Evolutionary conservation across 2,113 vertebrate species (phyloP).

Genomic region (Oncorhynchus kisutch): DNA sequence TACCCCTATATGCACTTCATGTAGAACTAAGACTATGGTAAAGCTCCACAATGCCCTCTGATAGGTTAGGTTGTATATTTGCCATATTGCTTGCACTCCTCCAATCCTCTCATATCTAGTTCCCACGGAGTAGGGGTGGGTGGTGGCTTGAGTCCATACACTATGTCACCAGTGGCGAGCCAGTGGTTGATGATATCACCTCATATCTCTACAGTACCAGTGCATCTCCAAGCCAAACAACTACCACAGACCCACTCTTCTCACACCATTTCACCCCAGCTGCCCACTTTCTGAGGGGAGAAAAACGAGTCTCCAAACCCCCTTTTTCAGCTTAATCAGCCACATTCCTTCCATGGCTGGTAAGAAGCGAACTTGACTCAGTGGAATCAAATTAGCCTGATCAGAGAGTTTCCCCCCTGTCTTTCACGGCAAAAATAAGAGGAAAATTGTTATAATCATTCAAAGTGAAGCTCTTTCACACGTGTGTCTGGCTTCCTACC

Average conservation of each 20-base stretch:
- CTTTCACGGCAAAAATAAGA: conserved; percentile 18
- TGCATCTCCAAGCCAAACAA: not conserved
- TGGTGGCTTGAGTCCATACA: too few relatives aligned
- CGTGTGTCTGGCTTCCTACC: conserved; percentile 53
- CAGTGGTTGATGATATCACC: too few relatives aligned
- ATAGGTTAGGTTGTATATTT: too few relatives aligned
- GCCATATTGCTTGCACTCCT: too few relatives aligned
- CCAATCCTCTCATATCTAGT: too few relatives aligned
- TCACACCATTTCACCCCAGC: not conserved
- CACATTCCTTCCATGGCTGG: conserved; percentile 66
- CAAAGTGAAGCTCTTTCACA: conserved; percentile 45
- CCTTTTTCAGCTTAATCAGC: conserved; percentile 45
- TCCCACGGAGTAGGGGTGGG: too few relatives aligned
- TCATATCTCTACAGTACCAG: not conserved
- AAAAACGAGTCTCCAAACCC: too few relatives aligned
- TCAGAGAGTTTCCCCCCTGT: conserved; percentile 54
- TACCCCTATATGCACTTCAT: too few relatives aligned
- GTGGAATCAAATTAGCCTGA: conserved; percentile 64
- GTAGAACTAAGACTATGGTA: too few relatives aligned
- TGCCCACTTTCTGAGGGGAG: not conserved
- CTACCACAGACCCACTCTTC: not conserved
- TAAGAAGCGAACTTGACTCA: conserved; percentile 48
- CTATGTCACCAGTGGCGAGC: too few relatives aligned
- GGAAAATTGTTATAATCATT: conserved; percentile 20
- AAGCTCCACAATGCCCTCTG: not conserved